These are phyloP conservation scores for Plutomurus gul DNA, from an alignment of 1,140 invertebrate genomes.

Conservation along the genomic window DNA sequence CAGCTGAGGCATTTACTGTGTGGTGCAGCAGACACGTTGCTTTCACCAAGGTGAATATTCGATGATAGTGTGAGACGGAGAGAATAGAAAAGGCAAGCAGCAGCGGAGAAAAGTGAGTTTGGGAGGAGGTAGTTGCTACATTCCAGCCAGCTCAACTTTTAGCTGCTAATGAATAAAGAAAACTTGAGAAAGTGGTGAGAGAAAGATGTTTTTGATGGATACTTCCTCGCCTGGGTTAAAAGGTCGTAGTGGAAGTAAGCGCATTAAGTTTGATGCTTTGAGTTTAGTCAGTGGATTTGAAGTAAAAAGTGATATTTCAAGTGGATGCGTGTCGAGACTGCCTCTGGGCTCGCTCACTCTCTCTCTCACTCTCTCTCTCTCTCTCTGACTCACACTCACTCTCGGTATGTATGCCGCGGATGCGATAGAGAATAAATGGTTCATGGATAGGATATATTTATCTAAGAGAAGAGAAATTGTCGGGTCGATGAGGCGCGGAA, in stretches of 20 bases:
- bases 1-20: too few species aligned
- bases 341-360: too few species aligned
- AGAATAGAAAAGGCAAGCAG: too few species aligned
- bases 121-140: background rate
- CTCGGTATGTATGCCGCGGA: background rate
- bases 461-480: slow-evolving; percentile 27
- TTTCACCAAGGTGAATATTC: too few species aligned
- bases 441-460: slow-evolving; percentile 26
- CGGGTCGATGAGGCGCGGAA: slow-evolving; percentile 30
- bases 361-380: background rate
- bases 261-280: slow-evolving; percentile 29
- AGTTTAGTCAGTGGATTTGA: slow-evolving; percentile 27
- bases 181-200: slow-evolving; percentile 19
- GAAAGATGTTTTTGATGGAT: slow-evolving; percentile 29
- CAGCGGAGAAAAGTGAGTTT: background rate
- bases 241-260: slow-evolving; percentile 25
- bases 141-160: background rate
- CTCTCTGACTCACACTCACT: background rate
- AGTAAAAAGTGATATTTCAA: slow-evolving; percentile 30
- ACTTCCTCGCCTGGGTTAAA: slow-evolving; percentile 19
- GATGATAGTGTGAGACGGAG: background rate
- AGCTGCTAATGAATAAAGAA: slow-evolving; percentile 22
- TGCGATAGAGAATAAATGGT: background rate
- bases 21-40: too few species aligned
- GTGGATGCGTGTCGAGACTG: slow-evolving; percentile 13